Conservation (phyloP, 2,888 invertebrate species). For the Erebia ligea region DNA sequence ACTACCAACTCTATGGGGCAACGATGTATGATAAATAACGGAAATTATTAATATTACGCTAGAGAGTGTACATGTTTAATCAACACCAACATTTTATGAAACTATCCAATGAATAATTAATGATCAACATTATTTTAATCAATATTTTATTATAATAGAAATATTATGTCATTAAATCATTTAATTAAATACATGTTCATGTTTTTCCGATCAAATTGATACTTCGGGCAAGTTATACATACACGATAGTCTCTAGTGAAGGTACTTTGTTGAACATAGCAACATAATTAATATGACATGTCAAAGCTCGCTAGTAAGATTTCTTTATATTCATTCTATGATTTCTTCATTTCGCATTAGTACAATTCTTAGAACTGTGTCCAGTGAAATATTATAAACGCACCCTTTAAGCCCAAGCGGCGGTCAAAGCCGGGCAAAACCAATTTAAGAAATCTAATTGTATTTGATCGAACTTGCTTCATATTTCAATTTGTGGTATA, state of each 20-base stretch:
- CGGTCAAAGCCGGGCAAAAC: conserved; percentile 2
- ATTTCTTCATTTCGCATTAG: too few relatives aligned
- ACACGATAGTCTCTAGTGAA: too few relatives aligned
- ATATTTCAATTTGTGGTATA: conserved; percentile 12
- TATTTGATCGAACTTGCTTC: conserved; percentile 1
- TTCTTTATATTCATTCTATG: too few relatives aligned
- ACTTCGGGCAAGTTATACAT: background rate
- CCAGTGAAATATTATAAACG: background rate
- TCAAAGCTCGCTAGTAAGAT: too few relatives aligned
- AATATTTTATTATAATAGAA: background rate
- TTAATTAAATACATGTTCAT: background rate
- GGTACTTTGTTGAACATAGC: too few relatives aligned
- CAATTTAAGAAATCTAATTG: conserved; percentile 8
- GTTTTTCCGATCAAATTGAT: background rate
- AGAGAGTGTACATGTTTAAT: background rate
- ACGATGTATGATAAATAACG: too few relatives aligned
- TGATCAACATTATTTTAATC: background rate
- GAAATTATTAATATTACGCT: too few relatives aligned
- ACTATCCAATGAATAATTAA: background rate
- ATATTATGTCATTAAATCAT: background rate
- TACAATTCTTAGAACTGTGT: background rate
- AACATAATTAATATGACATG: too few relatives aligned
- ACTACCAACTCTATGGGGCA: too few relatives aligned
- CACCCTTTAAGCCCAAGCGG: background rate
- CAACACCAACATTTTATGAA: background rate